Percentiles rank a stretch among this genome's conserved stretches.
These are phyloP conservation scores for Rafetus swinhoei DNA, from an alignment of 2,113 vertebrate genomes.

Conservation along the genomic window DNA sequence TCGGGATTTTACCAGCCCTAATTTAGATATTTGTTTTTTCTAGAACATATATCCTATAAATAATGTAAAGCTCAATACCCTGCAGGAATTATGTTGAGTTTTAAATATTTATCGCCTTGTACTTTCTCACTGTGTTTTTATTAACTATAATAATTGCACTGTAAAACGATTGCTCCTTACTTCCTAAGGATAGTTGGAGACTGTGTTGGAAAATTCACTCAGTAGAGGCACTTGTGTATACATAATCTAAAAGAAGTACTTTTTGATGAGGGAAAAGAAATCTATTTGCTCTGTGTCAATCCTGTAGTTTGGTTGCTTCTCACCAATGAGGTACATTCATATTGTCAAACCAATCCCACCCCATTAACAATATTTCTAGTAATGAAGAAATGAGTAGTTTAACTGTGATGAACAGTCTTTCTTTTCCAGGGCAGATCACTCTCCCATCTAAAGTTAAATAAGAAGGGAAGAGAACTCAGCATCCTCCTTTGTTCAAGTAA, in stretches of 20 bases:
- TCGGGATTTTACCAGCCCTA: conserved; percentile 38
- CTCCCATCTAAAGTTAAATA: background rate
- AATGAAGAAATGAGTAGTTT: background rate
- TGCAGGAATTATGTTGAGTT: conserved; percentile 48
- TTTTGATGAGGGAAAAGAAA: background rate
- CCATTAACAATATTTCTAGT: background rate
- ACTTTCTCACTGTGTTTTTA: conserved; percentile 62
- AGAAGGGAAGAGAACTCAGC: background rate
- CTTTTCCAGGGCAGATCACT: background rate
- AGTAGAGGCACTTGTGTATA: background rate
- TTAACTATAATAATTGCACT: conserved; percentile 64
- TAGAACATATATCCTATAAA: conserved; percentile 55
- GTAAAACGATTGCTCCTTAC: conserved; percentile 26
- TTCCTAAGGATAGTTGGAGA: conserved; percentile 35
- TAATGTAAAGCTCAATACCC: conserved; percentile 69
- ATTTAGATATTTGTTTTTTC: conserved; percentile 29
- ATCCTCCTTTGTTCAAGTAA: background rate
- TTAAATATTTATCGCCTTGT: conserved; percentile 60
- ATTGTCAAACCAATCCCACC: background rate
- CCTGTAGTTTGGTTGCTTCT: background rate
- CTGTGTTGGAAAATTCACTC: background rate
- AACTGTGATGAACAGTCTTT: background rate
- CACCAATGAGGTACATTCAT: background rate
- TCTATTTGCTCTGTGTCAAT: background rate
- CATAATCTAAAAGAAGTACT: background rate